A percentile compares a stretch with the other conserved stretches of the same genome.
Evolutionary conservation across 2,113 vertebrate genomes (phyloP).

Genomic region (Apodemus sylvaticus): DNA sequence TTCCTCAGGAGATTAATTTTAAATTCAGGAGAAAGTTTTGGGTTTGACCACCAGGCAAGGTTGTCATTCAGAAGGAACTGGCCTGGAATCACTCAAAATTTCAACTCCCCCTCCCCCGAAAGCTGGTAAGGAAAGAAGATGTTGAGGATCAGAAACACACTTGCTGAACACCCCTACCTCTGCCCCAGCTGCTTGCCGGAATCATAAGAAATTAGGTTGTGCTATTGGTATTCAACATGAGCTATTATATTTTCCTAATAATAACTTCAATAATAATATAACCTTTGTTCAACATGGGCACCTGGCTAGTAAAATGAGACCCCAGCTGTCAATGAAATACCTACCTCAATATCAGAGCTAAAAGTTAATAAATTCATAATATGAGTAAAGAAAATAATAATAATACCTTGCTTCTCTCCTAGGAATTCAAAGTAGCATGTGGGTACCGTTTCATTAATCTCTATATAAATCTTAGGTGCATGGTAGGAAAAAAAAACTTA

Average conservation of each 20-base stretch:
- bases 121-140: conserved; percentile 44
- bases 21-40: conserved; percentile 55
- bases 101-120: background rate
- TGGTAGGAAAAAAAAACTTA: conserved; percentile 1
- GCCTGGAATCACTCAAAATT: conserved; percentile 48
- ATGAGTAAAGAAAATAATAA: conserved; percentile 78
- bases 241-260: conserved; percentile 77
- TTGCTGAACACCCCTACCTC: background rate
- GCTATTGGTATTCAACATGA: conserved; percentile 70
- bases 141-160: conserved; percentile 21
- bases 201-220: conserved; percentile 64
- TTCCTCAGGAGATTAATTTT: conserved; percentile 62
- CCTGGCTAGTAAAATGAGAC: conserved; percentile 77
- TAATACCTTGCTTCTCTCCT: conserved; percentile 69
- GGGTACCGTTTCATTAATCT: conserved; percentile 72
- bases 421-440: conserved; percentile 68
- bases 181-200: conserved; percentile 42
- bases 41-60: conserved; percentile 46
- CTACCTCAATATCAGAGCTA: conserved; percentile 69
- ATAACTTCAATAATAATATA: conserved; percentile 76
- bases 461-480: conserved; percentile 59
- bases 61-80: conserved; percentile 41
- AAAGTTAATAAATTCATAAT: conserved; percentile 78
- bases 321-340: conserved; percentile 77
- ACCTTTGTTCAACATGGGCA: conserved; percentile 77